Evolutionary conservation across 2,113 vertebrate genomes (phyloP).

Genomic region (Delphinapterus leucas): DNA sequence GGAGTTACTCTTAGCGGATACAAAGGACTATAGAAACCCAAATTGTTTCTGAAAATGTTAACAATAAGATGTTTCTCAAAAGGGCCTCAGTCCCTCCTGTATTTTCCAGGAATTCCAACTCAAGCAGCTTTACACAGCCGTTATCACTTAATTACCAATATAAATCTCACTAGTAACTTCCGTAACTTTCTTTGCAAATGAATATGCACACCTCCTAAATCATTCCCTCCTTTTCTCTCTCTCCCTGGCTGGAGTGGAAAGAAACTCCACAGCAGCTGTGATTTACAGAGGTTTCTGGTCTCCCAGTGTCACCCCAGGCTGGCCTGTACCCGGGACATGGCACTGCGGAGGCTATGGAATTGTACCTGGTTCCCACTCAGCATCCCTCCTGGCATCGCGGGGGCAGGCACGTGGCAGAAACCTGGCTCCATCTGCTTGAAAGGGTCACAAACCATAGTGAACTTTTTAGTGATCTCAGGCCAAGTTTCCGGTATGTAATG

Average conservation of each 20-base stretch:
- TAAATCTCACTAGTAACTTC: constrained; percentile 56
- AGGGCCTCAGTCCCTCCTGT: neutral
- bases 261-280: neutral
- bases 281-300: neutral
- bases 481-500: constrained; percentile 41
- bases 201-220: constrained; percentile 39
- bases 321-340: neutral
- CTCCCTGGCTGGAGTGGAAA: neutral
- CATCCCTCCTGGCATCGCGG: neutral
- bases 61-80: constrained; percentile 14
- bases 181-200: constrained; percentile 54
- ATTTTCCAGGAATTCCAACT: constrained; percentile 27
- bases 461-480: neutral
- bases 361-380: neutral
- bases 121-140: neutral
- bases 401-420: neutral
- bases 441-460: constrained; percentile 36
- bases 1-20: neutral
- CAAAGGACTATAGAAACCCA: neutral
- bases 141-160: constrained; percentile 44
- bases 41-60: neutral
- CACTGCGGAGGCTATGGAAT: neutral
- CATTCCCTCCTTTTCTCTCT: neutral
- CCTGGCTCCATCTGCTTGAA: neutral
- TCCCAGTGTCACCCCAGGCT: neutral